These are phyloP conservation scores for Gopherus flavomarginatus DNA, from an alignment of 2,113 vertebrate species.

Conservation along the genomic window DNA sequence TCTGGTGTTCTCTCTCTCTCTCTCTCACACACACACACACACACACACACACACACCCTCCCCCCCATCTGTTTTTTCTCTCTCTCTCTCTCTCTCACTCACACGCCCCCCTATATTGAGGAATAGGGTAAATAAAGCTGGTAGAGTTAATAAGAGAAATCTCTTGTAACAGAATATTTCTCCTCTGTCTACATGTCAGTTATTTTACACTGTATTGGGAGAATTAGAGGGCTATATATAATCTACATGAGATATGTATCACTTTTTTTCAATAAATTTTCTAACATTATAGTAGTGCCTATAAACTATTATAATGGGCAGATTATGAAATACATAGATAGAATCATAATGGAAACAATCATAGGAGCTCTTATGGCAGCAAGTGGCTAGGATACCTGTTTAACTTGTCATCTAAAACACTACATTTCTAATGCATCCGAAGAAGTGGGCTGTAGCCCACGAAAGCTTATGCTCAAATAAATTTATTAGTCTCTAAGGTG, in stretches of 20 bases:
- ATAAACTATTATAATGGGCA: not conserved
- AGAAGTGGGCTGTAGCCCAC: too few species aligned
- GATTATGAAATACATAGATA: not conserved
- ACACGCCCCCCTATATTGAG: not conserved
- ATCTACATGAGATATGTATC: not conserved
- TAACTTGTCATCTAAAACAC: not conserved
- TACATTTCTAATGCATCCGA: not conserved
- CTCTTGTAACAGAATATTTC: not conserved
- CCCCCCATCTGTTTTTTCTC: too few species aligned
- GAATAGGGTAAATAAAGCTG: not conserved
- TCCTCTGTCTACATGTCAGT: not conserved
- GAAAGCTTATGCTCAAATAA: too few species aligned
- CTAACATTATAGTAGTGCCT: not conserved
- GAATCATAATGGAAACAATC: not conserved
- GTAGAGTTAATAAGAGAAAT: not conserved
- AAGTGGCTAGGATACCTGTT: not conserved
- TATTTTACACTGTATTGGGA: not conserved
- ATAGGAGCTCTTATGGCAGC: not conserved
- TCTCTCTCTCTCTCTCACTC: too few species aligned
- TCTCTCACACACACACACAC: too few species aligned
- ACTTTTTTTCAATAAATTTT: not conserved
- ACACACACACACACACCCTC: too few species aligned
- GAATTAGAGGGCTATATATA: not conserved
- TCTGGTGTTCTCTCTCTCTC: not conserved
- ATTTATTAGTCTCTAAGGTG: too few species aligned